phyloP scores from a whole-genome alignment of 2,797 vertebrate species.

The Phrynocephalus vlangalii region DNA sequence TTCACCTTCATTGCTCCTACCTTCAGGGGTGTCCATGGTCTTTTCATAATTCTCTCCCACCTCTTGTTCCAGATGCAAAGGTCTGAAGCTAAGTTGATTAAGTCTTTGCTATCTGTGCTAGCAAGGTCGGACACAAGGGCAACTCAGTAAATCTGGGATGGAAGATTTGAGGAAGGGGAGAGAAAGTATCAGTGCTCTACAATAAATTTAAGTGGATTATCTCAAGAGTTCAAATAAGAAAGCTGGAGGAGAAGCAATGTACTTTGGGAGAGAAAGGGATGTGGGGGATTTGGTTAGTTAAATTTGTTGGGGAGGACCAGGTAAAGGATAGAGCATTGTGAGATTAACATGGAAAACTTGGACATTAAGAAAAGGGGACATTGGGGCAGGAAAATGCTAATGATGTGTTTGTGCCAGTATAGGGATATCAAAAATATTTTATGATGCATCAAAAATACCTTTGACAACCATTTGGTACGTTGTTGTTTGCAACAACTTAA shows the following conservation, averaged over 20 bases:
- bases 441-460: constrained; percentile 11
- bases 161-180: constrained; percentile 78
- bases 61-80: constrained; percentile 74
- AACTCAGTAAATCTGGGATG: constrained; percentile 76
- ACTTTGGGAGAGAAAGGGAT: constrained; percentile 48
- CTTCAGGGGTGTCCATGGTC: constrained; percentile 75
- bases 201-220: constrained; percentile 63
- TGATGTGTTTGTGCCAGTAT: constrained; percentile 48
- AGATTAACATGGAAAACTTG: constrained; percentile 50
- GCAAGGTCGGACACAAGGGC: constrained; percentile 73
- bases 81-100: constrained; percentile 75
- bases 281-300: constrained; percentile 45
- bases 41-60: constrained; percentile 76
- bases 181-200: constrained; percentile 73
- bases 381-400: constrained; percentile 52
- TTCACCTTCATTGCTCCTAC: constrained; percentile 72
- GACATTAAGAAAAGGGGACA: constrained; percentile 59
- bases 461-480: constrained; percentile 47
- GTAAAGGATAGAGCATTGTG: constrained; percentile 49
- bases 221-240: constrained; percentile 50
- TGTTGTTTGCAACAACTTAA: constrained; percentile 18
- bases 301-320: constrained; percentile 34
- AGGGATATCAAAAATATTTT: constrained; percentile 39
- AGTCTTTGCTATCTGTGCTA: constrained; percentile 76
- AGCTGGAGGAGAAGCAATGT: constrained; percentile 43